These are phyloP conservation scores for Ispidina picta DNA, from an alignment of 2,797 vertebrate genomes.

Conservation along the genomic window DNA sequence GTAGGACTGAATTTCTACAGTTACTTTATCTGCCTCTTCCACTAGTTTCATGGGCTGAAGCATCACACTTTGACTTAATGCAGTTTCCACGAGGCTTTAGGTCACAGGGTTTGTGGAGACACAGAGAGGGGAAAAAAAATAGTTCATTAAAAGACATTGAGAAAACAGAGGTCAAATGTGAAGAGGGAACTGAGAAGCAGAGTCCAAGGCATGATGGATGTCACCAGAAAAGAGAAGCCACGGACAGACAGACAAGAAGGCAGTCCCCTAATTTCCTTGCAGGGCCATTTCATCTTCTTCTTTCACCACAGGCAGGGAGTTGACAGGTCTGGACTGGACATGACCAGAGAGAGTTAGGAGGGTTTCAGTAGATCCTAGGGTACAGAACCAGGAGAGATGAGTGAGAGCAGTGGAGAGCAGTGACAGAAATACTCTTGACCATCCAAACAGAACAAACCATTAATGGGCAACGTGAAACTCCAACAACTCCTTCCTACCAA, in stretches of 20 bases:
- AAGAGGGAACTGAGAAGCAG: not conserved
- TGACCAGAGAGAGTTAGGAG: constrained; percentile 86
- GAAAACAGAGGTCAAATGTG: not conserved
- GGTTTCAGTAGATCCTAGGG: constrained; percentile 76
- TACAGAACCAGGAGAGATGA: constrained; percentile 39
- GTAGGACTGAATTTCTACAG: not conserved
- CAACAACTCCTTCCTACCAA: too few relatives aligned
- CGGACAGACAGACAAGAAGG: not conserved
- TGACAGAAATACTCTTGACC: not conserved
- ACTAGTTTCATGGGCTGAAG: not conserved
- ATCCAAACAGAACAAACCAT: not conserved
- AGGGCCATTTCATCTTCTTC: constrained; percentile 82
- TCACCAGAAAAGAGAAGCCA: not conserved
- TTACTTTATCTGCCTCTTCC: not conserved
- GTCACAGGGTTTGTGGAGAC: not conserved
- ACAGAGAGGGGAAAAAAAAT: not conserved
- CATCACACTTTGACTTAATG: not conserved
- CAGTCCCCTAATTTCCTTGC: constrained; percentile 63
- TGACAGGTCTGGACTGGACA: constrained; percentile 75
- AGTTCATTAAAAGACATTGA: not conserved
- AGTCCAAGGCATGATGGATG: not conserved
- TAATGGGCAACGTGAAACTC: not conserved
- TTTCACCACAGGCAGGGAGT: constrained; percentile 77
- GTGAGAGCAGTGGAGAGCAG: not conserved
- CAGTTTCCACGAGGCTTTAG: not conserved